Evolutionary conservation across 2,113 vertebrate genomes (phyloP), one percentile per base, ranked within the genome.

Genomic region (Grammomys surdaster): DNA sequence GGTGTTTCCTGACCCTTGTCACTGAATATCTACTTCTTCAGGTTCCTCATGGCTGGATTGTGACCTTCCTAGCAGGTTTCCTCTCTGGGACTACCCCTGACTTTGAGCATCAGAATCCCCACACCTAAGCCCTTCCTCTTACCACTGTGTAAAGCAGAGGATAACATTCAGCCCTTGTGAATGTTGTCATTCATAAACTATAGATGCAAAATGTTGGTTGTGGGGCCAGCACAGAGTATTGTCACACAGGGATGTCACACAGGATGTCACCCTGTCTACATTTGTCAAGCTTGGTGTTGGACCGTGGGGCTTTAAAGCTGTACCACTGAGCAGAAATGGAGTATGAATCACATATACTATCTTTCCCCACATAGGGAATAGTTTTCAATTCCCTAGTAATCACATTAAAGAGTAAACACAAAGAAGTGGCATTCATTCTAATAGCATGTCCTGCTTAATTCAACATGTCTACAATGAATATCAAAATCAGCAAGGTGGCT

Each of bases 21-120:
- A 56, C 48, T 28, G 67, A 40, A 3, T 24, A 11, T 17, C 48
- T 31, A 19, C 7, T 65, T 17, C 58, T 12, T 4, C 13, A 69
- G 0, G 0, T 40, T 51, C 81, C 19, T 0, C 17, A 24, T 5
- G 12, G 5, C 2, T 2, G 6, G 43, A 72, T 31, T 75, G 70
- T 48, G 24, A 75, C 91, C 63, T 40, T 36, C 70, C 24, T 24
- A 7, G 13, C 0, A 28, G 36, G 13, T 51, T 60, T 69, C 13
- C 24, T 76, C 17, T 95, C 36, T 56, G 63, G 28, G 48, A 7
- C 76, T 8, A 17, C n/a, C 5, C 81, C 73, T 56, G 46, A 24
- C 76, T 40, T 40, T 54, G 70, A 20, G 1, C 43, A 48, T 88
- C 48, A 8, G 26, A 89, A 84, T 58, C 51, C 54, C 73, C 22